Evolutionary conservation across 2,888 invertebrate genomes (phyloP).

Genomic region (Tetranychus truncatus): DNA sequence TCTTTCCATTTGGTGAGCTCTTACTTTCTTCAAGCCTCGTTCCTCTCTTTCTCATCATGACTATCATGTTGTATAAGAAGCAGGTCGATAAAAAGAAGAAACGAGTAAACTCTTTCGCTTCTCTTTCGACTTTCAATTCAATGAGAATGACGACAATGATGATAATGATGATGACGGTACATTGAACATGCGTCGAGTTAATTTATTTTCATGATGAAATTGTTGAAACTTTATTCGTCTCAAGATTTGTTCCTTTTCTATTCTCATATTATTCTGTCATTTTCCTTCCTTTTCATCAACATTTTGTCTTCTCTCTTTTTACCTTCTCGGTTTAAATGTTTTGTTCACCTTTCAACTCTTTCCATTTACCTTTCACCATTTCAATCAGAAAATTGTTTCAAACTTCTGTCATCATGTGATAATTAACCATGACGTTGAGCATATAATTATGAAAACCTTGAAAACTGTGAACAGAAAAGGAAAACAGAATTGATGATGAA

Average conservation of each 20-base stretch:
- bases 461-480: too few relatives aligned
- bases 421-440: too few relatives aligned
- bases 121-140: too few relatives aligned
- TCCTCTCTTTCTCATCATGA: background rate
- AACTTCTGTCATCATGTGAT: too few relatives aligned
- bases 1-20: background rate
- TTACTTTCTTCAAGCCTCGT: background rate
- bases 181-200: background rate
- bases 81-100: background rate
- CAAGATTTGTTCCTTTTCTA: background rate
- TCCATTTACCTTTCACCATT: too few relatives aligned
- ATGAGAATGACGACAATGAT: too few relatives aligned
- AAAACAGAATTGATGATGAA: background rate
- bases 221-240: background rate
- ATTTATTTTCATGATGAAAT: background rate
- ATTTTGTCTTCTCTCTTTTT: background rate
- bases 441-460: too few relatives aligned
- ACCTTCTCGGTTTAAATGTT: background rate
- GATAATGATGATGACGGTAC: too few relatives aligned
- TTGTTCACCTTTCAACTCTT: background rate
- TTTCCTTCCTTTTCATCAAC: background rate
- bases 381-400: too few relatives aligned
- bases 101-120: too few relatives aligned
- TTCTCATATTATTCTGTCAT: background rate
- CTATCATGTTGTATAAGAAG: background rate